Evolutionary conservation across 2,797 vertebrate species (phyloP).

Genomic region (Pelobates cultripes): DNA sequence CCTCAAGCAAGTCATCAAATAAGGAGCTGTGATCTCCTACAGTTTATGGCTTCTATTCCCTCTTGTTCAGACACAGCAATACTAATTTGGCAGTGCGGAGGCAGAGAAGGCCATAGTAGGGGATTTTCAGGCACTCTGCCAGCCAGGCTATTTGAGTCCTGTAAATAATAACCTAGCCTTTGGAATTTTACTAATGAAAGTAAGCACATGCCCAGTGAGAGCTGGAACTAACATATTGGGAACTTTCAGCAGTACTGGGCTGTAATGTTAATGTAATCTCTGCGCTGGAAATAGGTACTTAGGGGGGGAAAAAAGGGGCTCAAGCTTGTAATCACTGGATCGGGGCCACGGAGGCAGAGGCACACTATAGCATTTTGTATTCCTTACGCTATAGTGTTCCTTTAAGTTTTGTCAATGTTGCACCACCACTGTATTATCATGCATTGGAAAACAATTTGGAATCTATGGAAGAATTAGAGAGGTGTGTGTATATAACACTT

Average conservation of each 20-base stretch:
- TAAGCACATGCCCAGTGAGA: constrained; percentile 29
- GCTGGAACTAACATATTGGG: background rate
- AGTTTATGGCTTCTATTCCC: constrained; percentile 14
- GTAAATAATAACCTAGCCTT: constrained; percentile 31
- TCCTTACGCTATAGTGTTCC: no score
- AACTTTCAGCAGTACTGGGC: background rate
- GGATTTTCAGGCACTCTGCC: constrained; percentile 26
- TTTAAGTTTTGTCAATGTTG: no score
- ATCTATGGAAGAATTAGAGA: no score
- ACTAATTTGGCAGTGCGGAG: constrained; percentile 23
- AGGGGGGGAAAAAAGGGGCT: no score
- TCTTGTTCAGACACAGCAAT: background rate
- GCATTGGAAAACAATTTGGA: no score
- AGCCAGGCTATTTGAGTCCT: constrained; percentile 6
- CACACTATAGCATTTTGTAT: no score
- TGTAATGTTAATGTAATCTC: no score
- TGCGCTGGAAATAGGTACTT: no score
- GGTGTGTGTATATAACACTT: no score
- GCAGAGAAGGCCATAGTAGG: constrained; percentile 40
- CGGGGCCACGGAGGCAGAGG: no score
- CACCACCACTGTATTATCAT: no score
- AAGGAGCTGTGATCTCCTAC: constrained; percentile 1
- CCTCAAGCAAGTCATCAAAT: background rate
- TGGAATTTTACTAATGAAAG: constrained; percentile 35
- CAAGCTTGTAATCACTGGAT: no score